Evolutionary conservation across 1,140 invertebrate species (phyloP).

Genomic region (Metopolophium dirhodum): DNA sequence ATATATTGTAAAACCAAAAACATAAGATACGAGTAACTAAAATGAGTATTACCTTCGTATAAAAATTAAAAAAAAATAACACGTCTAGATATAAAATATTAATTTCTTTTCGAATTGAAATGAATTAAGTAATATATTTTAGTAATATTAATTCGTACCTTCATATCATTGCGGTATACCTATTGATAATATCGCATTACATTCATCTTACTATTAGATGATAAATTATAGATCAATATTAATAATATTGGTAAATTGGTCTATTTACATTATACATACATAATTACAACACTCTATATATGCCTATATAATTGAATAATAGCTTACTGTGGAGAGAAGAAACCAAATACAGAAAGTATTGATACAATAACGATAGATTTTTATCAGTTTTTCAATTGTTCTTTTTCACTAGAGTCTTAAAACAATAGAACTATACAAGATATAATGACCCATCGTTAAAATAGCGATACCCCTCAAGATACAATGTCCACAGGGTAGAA

Average conservation of each 20-base stretch:
- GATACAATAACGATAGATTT: constrained; percentile 20
- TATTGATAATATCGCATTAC: neutral
- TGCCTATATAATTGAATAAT: neutral
- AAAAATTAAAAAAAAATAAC: neutral
- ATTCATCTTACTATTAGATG: neutral
- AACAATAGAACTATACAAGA: constrained; percentile 13
- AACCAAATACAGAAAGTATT: neutral
- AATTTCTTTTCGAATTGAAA: neutral
- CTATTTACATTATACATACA: neutral
- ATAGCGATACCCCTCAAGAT: neutral
- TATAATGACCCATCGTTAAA: neutral
- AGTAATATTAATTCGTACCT: neutral
- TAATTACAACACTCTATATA: neutral
- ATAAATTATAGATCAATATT: neutral
- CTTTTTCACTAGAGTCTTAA: neutral
- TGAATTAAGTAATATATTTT: too few species aligned
- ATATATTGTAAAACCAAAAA: neutral
- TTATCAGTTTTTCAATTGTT: neutral
- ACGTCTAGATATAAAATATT: neutral
- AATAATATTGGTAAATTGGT: neutral
- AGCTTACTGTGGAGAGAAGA: neutral
- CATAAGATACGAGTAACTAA: neutral
- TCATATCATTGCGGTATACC: neutral
- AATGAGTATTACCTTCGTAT: neutral
- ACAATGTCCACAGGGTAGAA: neutral